These are phyloP conservation scores for Thamnophis elegans DNA, from an alignment of 2,797 vertebrate genomes.

Conservation along the genomic window DNA sequence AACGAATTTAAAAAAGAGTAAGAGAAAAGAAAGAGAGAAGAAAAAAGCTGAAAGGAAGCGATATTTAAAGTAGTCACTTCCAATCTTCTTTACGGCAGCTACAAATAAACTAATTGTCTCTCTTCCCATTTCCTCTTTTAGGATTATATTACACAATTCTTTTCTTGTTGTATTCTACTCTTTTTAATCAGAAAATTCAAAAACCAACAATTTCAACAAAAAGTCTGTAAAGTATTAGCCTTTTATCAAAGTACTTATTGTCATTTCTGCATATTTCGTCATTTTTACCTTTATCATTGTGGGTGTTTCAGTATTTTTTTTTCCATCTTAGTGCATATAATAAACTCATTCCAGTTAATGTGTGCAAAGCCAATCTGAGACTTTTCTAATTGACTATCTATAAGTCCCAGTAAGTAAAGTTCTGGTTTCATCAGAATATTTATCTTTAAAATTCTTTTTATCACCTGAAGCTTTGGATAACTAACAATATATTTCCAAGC, in stretches of 20 bases:
- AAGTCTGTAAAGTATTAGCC: neutral
- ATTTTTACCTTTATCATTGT: neutral
- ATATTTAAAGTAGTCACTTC: neutral
- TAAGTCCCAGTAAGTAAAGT: neutral
- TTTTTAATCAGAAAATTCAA: neutral
- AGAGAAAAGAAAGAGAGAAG: neutral
- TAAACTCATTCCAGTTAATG: neutral
- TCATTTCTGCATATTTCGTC: neutral
- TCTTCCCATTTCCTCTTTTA: neutral
- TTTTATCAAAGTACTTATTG: neutral
- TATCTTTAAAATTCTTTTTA: neutral
- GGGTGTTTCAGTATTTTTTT: neutral
- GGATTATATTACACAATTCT: neutral
- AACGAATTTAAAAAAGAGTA: neutral
- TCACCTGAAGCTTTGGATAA: neutral
- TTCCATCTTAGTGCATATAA: neutral
- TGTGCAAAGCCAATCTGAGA: neutral
- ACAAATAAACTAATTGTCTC: neutral
- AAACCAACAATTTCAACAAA: neutral
- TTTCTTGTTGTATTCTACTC: neutral
- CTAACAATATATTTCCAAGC: neutral
- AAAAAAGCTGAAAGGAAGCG: neutral
- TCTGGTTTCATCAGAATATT: neutral
- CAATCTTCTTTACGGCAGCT: neutral
- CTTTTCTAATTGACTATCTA: neutral